These are phyloP conservation scores for Vombatus ursinus DNA, from an alignment of 2,113 vertebrate genomes.

Conservation along the genomic window DNA sequence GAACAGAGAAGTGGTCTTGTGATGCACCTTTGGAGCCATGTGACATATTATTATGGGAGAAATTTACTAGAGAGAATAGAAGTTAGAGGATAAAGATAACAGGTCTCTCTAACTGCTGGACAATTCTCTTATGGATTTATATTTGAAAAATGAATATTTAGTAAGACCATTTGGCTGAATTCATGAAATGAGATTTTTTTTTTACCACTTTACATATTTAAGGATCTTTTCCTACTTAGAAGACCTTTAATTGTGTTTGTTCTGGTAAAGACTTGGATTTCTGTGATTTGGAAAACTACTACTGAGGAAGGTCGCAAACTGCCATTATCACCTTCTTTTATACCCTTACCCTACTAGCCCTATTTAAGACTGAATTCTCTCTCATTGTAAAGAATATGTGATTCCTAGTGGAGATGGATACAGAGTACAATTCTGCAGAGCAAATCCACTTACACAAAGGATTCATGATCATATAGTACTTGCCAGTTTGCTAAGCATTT, in stretches of 20 bases:
- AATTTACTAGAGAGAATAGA: constrained; percentile 57
- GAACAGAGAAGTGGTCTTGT: constrained; percentile 43
- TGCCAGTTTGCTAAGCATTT: neutral
- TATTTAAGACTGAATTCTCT: neutral
- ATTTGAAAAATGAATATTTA: constrained; percentile 48
- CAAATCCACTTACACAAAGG: neutral
- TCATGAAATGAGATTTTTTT: constrained; percentile 45
- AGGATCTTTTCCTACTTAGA: neutral
- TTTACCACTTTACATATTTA: neutral
- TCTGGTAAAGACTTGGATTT: constrained; percentile 20
- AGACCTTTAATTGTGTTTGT: neutral
- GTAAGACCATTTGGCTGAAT: constrained; percentile 45
- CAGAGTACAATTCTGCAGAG: constrained; percentile 15
- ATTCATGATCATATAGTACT: neutral
- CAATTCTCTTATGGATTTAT: constrained; percentile 37
- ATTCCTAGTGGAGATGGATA: constrained; percentile 1
- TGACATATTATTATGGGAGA: constrained; percentile 59
- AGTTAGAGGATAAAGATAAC: constrained; percentile 47
- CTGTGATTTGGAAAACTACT: constrained; percentile 22
- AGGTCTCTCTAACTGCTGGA: constrained; percentile 23
- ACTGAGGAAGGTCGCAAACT: constrained; percentile 8
- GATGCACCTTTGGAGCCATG: constrained; percentile 68
- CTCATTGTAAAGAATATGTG: neutral
- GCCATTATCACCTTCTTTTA: neutral
- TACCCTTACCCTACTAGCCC: neutral